Evolutionary conservation across 2,888 invertebrate genomes (phyloP), one percentile per base, ranked within the genome.

Genomic region (Malthinus flaveolus): DNA sequence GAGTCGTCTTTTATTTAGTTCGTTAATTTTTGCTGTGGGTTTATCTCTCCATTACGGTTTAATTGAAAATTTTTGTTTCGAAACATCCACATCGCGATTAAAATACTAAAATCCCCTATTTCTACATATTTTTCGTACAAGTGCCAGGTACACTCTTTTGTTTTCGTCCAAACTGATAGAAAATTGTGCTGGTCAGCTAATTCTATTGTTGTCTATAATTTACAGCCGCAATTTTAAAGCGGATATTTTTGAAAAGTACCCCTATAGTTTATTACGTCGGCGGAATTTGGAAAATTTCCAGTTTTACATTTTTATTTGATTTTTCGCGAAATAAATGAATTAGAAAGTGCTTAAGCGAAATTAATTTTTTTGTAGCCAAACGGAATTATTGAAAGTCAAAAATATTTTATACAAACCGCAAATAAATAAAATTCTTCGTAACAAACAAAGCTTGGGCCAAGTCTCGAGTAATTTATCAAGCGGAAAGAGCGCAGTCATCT

Each of bases 391-490:
- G n/a, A 47, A 33, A 47, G 11, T 33, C 33, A 47, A 49, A 49
- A 31, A 37, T 37, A 12, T 23, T 37, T 39, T 32, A 32, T 49
- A 35, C 37, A 31, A 31, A 15, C 15, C 31, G 44, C 53, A 61
- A 56, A 52, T 55, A 53, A 59, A 44, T 59, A 61, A 51, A 51
- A 59, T 61, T 56, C 39, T 36, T 49, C 37, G 37, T 49, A 48
- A 49, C 51, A 58, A 59, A 60, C 63, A 63, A 61, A 63, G 57
- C 60, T 57, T 54, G 52, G 55, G 55, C 54, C 53, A 61, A 63
- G 51, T 63, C 56, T 49, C 54, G 46, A 50, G 63, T 56, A 63
- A 63, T 63, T 63, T 61, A 63, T 63, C 63, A 63, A 57, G 59
- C 56, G 58, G 39, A 59, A 63, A 63, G 56, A 57, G 57, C 58